Evolutionary conservation across 2,797 vertebrate genomes (phyloP), one percentile per base, ranked within the genome.

Genomic region (Manis pentadactyla): DNA sequence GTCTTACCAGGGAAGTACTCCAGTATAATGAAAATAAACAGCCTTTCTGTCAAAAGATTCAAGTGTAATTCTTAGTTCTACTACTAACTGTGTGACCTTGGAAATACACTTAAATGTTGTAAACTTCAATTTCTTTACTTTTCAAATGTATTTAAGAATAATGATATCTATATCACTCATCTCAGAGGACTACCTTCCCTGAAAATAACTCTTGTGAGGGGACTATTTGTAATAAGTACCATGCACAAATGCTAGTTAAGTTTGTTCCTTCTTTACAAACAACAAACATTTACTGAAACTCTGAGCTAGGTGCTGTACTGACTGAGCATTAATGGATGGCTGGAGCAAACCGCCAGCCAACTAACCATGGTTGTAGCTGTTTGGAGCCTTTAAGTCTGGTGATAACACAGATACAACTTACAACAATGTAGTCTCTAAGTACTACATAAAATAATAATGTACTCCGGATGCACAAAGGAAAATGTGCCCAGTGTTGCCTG

Each of bases 201-300:
- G 89, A 83, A 73, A 90, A 63, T 55, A 89, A 77, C 39, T 92
- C 66, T 75, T 57, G 37, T 87, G 61, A 97, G 27, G 39, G 18
- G 49, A 66, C n/a, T 68, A 19, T 68, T 55, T 68, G 71, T 57
- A 90, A 78, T 86, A 83, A 82, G 19, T 27, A 23, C n/a, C 39
- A 73, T n/a, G 63, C 2, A 87, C 42, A 92, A 88, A 88, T 64
- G 42, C 37, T 75, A 66, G 7, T 53, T 78, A 90, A 83, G 11
- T 78, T 83, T 93, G 14, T 68, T 83, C 42, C 37, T 71, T 94
- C 59, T 86, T 86, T 63, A 81, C 81, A 92, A 93, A 53, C n/a
- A 91, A 68, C 7, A 88, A 92, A 64, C 69, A 82, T 42, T 84
- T 84, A 59, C 9, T 83, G 27, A 87, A 94, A 90, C 19, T 85